phyloP scores from a whole-genome alignment of 2,113 vertebrate species.

The Terrapene triunguis region DNA sequence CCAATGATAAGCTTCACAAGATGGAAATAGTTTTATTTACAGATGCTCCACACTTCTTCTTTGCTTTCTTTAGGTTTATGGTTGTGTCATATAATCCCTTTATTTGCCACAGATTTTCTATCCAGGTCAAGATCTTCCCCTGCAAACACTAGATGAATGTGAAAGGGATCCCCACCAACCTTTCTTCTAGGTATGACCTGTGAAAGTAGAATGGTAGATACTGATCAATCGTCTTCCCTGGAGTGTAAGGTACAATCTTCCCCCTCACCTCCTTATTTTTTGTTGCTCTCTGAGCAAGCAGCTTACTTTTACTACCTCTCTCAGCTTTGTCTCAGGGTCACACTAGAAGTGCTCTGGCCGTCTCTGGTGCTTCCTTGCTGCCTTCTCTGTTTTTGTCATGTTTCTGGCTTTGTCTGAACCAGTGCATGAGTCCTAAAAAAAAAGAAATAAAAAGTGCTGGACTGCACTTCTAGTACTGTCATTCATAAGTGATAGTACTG shows the following conservation, averaged over 20 bases:
- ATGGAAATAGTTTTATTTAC: slow-evolving; percentile 11
- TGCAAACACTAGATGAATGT: neutral
- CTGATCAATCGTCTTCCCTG: neutral
- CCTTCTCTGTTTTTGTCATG: neutral
- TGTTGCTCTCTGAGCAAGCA: neutral
- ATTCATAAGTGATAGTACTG: neutral
- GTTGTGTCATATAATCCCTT: slow-evolving; percentile 7
- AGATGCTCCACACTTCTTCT: slow-evolving; percentile 23
- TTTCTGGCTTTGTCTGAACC: neutral
- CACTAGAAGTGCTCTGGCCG: neutral
- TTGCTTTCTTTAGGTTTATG: slow-evolving; percentile 2
- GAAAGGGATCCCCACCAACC: neutral
- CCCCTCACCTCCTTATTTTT: neutral
- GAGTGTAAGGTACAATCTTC: neutral
- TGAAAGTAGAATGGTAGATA: neutral
- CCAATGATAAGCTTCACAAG: neutral
- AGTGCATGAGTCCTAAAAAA: neutral
- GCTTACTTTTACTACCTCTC: neutral
- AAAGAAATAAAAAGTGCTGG: neutral
- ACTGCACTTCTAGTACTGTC: neutral
- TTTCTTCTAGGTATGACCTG: neutral
- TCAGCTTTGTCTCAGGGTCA: neutral
- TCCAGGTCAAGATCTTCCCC: neutral
- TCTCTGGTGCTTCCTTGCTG: neutral
- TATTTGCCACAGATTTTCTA: neutral